A percentile compares a stretch with the other conserved stretches of the same genome.
Evolutionary conservation across 2,113 vertebrate species (phyloP).

Genomic region (Machaerirhynchus nigripectus): DNA sequence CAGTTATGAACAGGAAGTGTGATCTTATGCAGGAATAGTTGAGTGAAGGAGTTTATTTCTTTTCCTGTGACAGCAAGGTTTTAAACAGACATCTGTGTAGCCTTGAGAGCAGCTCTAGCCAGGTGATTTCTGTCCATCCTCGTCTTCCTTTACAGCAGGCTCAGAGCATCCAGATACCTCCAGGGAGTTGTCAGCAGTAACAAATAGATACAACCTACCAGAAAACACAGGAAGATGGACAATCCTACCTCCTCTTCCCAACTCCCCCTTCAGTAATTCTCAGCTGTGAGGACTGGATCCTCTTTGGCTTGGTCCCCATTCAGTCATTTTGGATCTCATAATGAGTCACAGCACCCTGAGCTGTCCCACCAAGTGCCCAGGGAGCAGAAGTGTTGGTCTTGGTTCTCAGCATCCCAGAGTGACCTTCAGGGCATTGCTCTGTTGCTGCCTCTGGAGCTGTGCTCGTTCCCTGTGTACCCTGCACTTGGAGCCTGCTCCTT

Average conservation of each 20-base stretch:
- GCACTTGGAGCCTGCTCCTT: neutral
- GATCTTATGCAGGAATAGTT: neutral
- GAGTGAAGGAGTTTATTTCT: neutral
- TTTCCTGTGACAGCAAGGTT: neutral
- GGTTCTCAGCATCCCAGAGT: neutral
- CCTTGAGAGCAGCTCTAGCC: neutral
- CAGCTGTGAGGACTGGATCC: neutral
- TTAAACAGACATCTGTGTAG: neutral
- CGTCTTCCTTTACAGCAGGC: neutral
- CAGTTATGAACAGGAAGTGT: neutral
- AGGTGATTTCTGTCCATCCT: neutral
- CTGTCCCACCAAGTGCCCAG: neutral
- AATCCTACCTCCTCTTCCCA: neutral
- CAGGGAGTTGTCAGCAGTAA: neutral
- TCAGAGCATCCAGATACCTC: neutral
- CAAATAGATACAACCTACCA: neutral
- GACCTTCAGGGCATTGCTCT: neutral
- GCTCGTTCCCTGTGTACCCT: neutral
- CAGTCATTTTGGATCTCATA: neutral
- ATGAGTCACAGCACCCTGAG: neutral
- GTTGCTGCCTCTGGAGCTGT: neutral
- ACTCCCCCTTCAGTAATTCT: neutral
- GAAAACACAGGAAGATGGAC: neutral
- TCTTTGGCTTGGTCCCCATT: neutral
- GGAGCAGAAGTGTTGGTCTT: neutral